Percentiles rank a stretch among this genome's conserved stretches.
Evolutionary conservation across 2,113 vertebrate genomes (phyloP).

Genomic region (Manacus vitellinus): DNA sequence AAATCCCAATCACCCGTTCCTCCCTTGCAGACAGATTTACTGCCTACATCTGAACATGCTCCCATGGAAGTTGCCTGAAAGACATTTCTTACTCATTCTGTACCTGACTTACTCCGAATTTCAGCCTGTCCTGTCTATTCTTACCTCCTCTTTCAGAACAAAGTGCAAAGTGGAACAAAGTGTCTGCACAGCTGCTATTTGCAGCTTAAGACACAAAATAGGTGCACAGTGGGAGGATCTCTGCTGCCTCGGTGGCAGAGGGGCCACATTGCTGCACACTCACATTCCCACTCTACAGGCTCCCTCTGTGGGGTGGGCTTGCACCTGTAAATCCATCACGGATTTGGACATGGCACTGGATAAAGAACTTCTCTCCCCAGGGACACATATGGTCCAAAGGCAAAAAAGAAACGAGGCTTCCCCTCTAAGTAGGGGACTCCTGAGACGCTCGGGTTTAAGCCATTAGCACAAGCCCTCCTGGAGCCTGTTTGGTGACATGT

Average conservation of each 20-base stretch:
- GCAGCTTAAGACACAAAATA: rapidly evolving
- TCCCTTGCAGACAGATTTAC: background rate
- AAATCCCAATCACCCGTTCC: background rate
- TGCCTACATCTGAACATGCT: background rate
- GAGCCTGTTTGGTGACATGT: background rate
- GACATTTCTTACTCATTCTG: background rate
- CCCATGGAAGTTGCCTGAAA: background rate
- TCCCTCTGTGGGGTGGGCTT: background rate
- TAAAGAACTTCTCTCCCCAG: background rate
- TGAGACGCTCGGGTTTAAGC: background rate
- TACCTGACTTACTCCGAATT: background rate
- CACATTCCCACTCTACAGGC: too few species aligned
- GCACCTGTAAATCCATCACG: rapidly evolving
- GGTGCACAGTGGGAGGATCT: background rate
- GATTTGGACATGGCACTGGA: background rate
- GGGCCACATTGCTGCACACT: background rate
- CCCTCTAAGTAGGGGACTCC: background rate
- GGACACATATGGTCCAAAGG: background rate
- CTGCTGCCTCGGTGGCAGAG: background rate
- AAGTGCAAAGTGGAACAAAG: background rate
- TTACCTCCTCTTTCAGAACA: background rate
- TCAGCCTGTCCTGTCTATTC: background rate
- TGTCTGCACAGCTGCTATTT: background rate
- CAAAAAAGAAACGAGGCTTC: background rate
- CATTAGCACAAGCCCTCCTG: background rate